A percentile compares a stretch with the other conserved stretches of the same genome.
These are phyloP conservation scores for Machimus atricapillus DNA, from an alignment of 2,888 invertebrate species.

Conservation along the genomic window DNA sequence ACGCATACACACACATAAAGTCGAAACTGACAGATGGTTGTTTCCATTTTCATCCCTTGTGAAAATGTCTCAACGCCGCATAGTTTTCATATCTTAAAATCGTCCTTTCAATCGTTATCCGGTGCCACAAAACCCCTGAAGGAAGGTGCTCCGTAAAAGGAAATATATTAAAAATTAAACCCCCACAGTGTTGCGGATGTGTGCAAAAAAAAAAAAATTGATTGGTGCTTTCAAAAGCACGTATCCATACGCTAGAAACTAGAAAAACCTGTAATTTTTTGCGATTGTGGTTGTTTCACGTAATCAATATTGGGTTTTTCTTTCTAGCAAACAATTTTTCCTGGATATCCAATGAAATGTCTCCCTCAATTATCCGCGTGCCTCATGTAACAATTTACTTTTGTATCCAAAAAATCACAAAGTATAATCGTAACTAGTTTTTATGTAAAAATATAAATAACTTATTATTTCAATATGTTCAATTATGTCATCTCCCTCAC, in stretches of 20 bases:
- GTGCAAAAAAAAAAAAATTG: conserved; percentile 30
- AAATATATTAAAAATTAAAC: background rate
- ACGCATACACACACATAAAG: background rate
- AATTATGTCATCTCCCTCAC: background rate
- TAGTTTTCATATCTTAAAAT: background rate
- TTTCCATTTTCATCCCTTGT: background rate
- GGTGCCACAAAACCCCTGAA: background rate
- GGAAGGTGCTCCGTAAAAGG: background rate
- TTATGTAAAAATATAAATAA: background rate
- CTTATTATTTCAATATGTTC: background rate
- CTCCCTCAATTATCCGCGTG: background rate
- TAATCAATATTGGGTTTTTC: conserved; percentile 38
- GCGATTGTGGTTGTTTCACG: conserved; percentile 13
- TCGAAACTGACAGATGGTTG: background rate
- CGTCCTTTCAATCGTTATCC: background rate
- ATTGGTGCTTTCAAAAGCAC: conserved; percentile 3
- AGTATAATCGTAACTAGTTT: background rate
- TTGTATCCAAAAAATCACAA: background rate
- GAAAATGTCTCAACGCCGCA: background rate
- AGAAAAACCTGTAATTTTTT: conserved; percentile 38
- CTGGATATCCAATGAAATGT: background rate
- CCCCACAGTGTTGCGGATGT: background rate
- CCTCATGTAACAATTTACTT: background rate
- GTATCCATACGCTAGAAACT: background rate
- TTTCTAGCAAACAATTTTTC: conserved; percentile 19